These are phyloP conservation scores for Meriones unguiculatus DNA, from an alignment of 2,113 vertebrate genomes.

Conservation along the genomic window DNA sequence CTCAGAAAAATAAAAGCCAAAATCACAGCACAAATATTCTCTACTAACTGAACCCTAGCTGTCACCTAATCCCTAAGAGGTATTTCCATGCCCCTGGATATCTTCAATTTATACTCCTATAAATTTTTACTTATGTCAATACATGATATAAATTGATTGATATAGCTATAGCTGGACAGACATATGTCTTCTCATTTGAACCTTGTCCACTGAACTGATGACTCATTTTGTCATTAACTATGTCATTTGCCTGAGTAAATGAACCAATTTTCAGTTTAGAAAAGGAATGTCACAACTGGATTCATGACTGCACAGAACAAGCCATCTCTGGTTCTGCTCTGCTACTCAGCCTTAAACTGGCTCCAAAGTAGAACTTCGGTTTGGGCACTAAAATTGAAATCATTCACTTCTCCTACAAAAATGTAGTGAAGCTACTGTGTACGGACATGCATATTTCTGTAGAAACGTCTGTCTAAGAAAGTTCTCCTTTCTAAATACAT, in stretches of 20 bases:
- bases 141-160: not conserved
- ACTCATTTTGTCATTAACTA: not conserved
- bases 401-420: not conserved
- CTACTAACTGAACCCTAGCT: not conserved
- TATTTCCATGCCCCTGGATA: not conserved
- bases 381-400: not conserved
- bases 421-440: not conserved
- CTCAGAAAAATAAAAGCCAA: constrained; percentile 11
- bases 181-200: constrained; percentile 43
- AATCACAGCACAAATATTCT: not conserved
- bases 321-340: not conserved
- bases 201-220: not conserved
- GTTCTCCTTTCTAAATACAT: not conserved
- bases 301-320: not conserved
- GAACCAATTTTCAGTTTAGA: constrained; percentile 29
- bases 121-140: not conserved
- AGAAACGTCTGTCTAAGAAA: not conserved
- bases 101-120: not conserved
- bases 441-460: not conserved
- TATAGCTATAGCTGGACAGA: not conserved
- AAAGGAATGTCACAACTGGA: not conserved
- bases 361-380: constrained; percentile 1
- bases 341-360: not conserved
- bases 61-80: not conserved
- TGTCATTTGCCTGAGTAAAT: constrained; percentile 53